phyloP scores from a whole-genome alignment of 2,113 vertebrate species.

The Zapus hudsonius region DNA sequence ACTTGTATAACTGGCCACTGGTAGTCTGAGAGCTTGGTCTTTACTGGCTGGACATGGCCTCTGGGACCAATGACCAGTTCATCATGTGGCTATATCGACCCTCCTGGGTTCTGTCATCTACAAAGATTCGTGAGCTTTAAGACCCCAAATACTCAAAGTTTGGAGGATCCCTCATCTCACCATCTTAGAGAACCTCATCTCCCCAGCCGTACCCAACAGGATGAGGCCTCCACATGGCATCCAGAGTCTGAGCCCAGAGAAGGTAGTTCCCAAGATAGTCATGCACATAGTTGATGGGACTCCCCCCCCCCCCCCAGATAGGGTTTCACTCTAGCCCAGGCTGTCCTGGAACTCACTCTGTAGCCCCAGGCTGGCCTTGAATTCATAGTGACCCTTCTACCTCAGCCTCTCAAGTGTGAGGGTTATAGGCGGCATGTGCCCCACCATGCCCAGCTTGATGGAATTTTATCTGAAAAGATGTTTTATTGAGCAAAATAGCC shows the following conservation, averaged over 20 bases:
- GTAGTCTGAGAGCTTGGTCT: not conserved
- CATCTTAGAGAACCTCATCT: not conserved
- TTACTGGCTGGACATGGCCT: not conserved
- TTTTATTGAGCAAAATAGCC: not conserved
- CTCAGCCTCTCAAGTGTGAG: too few relatives aligned
- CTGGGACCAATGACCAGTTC: too few relatives aligned
- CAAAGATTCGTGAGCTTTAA: not conserved
- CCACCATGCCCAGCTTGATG: too few relatives aligned
- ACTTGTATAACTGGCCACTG: rapidly evolving
- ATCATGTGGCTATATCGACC: rapidly evolving
- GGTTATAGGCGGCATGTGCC: too few relatives aligned
- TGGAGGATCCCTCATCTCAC: not conserved
- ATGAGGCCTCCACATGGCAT: not conserved
- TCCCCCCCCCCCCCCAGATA: not conserved
- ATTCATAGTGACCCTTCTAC: too few relatives aligned
- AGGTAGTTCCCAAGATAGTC: not conserved
- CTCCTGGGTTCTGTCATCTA: not conserved
- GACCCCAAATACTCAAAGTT: too few relatives aligned
- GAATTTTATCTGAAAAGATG: not conserved
- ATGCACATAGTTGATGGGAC: not conserved
- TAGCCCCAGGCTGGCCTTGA: too few relatives aligned
- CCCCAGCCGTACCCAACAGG: not conserved
- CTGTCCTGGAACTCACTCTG: too few relatives aligned
- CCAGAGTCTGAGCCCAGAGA: not conserved
- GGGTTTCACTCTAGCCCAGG: too few relatives aligned